Evolutionary conservation across 2,888 invertebrate genomes (phyloP).

Genomic region (Carpatolechia fugitivella): DNA sequence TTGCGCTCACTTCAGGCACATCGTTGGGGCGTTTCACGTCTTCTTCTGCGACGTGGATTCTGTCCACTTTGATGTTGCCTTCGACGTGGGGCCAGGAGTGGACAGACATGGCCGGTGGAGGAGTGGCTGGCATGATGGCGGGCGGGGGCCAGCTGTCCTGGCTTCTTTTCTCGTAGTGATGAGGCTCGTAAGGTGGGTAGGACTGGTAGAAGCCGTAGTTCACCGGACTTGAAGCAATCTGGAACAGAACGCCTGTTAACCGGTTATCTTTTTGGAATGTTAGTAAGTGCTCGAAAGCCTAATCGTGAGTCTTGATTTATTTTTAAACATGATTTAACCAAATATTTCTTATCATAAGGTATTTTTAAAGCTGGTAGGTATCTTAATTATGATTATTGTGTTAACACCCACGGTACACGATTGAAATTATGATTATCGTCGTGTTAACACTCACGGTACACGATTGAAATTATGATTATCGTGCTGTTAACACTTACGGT

Average conservation of each 20-base stretch:
- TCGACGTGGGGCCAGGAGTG: conserved; percentile 40
- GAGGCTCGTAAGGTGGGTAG: conserved; percentile 56
- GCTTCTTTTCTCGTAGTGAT: conserved; percentile 67
- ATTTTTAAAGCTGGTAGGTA: too few species aligned
- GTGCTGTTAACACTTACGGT: too few species aligned
- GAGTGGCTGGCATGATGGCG: conserved; percentile 52
- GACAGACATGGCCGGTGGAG: conserved; percentile 42
- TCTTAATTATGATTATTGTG: too few species aligned
- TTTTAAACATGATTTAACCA: too few species aligned
- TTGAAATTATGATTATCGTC: background rate
- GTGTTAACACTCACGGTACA: background rate
- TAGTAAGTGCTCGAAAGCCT: conserved; percentile 57
- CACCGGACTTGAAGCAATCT: conserved; percentile 85
- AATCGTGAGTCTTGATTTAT: conserved; percentile 2
- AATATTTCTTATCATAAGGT: too few species aligned
- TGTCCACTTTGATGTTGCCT: conserved; percentile 48
- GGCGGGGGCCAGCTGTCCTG: conserved; percentile 53
- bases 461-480: background rate
- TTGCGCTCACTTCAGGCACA: background rate
- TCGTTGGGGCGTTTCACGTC: conserved; percentile 25
- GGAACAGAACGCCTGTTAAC: conserved; percentile 75
- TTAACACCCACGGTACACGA: background rate
- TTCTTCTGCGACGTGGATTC: conserved; percentile 41
- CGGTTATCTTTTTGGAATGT: conserved; percentile 52
- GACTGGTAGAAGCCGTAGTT: conserved; percentile 87